These are phyloP conservation scores for Agrilus planipennis DNA, from an alignment of 1,140 invertebrate species.

Conservation along the genomic window DNA sequence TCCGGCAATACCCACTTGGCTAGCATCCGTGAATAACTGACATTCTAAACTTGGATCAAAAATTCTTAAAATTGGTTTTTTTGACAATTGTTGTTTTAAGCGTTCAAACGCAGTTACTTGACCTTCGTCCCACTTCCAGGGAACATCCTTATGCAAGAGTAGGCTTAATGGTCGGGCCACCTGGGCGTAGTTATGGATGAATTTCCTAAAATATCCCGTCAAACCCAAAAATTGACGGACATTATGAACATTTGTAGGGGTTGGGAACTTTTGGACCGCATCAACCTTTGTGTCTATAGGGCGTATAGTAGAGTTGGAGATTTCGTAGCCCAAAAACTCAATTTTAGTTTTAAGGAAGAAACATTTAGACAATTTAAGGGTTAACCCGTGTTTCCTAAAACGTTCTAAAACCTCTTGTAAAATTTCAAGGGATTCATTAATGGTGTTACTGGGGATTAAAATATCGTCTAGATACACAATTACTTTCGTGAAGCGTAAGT, in stretches of 20 bases:
- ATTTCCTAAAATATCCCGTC: conserved; percentile 26
- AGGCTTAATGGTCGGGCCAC: conserved; percentile 24
- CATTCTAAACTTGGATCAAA: conserved; percentile 18
- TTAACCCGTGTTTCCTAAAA: conserved; percentile 16
- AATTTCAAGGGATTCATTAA: conserved; percentile 23
- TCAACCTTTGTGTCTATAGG: conserved; percentile 23
- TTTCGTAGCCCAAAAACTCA: conserved; percentile 21
- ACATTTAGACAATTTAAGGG: conserved; percentile 24
- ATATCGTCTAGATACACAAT: conserved; percentile 23
- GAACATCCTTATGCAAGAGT: conserved; percentile 23
- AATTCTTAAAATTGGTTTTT: conserved; percentile 15
- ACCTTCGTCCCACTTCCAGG: conserved; percentile 23
- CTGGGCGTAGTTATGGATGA: conserved; percentile 25
- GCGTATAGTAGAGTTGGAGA: conserved; percentile 16
- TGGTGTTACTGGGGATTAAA: conserved; percentile 16
- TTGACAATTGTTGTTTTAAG: conserved; percentile 16
- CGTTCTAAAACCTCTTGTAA: conserved; percentile 21
- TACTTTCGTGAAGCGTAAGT: conserved; percentile 13
- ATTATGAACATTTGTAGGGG: conserved; percentile 21
- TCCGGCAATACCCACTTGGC: conserved; percentile 16
- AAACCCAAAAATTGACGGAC: conserved; percentile 28
- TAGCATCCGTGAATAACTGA: conserved; percentile 24
- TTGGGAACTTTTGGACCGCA: conserved; percentile 20
- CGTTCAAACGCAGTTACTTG: conserved; percentile 22
- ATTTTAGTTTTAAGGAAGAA: conserved; percentile 8